Evolutionary conservation across 1,140 invertebrate genomes (phyloP).

Genomic region (Solen grandis): DNA sequence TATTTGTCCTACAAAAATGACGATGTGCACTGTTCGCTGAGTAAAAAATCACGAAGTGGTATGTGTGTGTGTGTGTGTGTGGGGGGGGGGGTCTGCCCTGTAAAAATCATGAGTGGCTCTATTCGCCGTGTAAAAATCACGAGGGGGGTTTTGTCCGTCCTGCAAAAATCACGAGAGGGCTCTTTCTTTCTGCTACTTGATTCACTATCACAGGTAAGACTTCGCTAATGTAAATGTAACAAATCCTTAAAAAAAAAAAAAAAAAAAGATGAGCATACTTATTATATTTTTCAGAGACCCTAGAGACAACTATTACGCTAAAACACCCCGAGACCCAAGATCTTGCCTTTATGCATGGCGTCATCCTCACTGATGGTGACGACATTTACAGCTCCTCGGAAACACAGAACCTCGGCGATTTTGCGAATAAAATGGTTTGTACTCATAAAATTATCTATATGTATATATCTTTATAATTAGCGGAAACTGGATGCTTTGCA

Average conservation of each 20-base stretch:
- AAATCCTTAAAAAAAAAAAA: too few relatives aligned
- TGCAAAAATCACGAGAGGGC: neutral
- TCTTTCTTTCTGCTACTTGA: neutral
- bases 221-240: neutral
- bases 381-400: conserved; percentile 55
- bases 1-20: too few relatives aligned
- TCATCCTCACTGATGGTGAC: conserved; percentile 77
- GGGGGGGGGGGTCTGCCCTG: too few relatives aligned
- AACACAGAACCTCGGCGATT: conserved; percentile 73
- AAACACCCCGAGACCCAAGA: conserved; percentile 73
- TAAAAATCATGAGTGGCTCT: too few relatives aligned
- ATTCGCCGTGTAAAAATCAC: too few relatives aligned
- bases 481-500: neutral
- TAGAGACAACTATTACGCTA: conserved; percentile 65
- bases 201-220: neutral
- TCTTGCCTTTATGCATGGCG: conserved; percentile 78
- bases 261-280: too few relatives aligned
- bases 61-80: too few relatives aligned
- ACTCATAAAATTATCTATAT: neutral
- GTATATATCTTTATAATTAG: neutral
- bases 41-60: too few relatives aligned
- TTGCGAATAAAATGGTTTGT: conserved; percentile 79
- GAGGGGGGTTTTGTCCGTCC: neutral
- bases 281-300: conserved; percentile 67
- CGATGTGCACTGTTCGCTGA: too few relatives aligned